phyloP scores from a whole-genome alignment of 2,113 vertebrate species.

The Thamnophis sirtalis region DNA sequence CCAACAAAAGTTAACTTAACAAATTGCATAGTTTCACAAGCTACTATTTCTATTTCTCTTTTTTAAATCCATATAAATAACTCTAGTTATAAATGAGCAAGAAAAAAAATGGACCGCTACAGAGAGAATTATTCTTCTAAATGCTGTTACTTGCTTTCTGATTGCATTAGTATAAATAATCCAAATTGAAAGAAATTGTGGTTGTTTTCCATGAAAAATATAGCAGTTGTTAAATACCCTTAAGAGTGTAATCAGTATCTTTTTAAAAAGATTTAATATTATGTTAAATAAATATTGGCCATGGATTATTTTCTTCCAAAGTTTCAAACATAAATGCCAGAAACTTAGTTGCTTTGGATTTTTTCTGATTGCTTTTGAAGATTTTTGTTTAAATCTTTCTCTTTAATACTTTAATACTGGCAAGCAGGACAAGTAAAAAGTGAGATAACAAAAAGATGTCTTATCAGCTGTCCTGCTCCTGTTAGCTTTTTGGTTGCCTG shows the following conservation, averaged over 20 bases:
- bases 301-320: constrained; percentile 7
- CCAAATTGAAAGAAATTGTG: neutral
- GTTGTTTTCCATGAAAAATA: neutral
- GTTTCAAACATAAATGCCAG: constrained; percentile 39
- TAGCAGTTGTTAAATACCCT: neutral
- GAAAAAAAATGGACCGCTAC: neutral
- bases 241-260: neutral
- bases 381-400: constrained; percentile 43
- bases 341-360: constrained; percentile 35
- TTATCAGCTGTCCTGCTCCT: constrained; percentile 59
- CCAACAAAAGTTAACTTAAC: neutral
- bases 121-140: neutral
- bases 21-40: neutral
- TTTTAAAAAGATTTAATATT: neutral
- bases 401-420: constrained; percentile 49
- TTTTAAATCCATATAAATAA: neutral
- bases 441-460: constrained; percentile 53
- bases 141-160: neutral
- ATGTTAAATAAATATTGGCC: neutral
- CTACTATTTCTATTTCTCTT: neutral
- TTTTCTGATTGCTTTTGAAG: constrained; percentile 38
- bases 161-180: neutral
- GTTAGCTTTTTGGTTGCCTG: constrained; percentile 55
- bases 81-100: neutral
- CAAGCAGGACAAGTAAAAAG: constrained; percentile 44